Evolutionary conservation across 2,113 vertebrate species (phyloP).

Genomic region (Arvicanthis niloticus): DNA sequence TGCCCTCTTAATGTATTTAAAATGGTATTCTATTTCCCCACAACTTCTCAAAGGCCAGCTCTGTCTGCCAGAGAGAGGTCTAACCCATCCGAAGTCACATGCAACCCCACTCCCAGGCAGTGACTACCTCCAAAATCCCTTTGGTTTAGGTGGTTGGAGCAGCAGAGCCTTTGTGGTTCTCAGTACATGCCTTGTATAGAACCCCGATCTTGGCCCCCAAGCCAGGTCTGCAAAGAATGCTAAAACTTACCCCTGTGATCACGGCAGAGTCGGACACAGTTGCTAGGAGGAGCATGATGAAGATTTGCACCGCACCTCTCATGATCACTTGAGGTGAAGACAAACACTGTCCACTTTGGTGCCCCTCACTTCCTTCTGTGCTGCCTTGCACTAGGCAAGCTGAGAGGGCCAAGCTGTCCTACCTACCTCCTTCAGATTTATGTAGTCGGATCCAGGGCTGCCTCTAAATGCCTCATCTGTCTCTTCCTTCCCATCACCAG

Average conservation of each 20-base stretch:
- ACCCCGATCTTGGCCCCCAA: background rate
- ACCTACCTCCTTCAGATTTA: constrained; percentile 49
- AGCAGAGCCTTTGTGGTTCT: background rate
- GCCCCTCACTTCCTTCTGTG: background rate
- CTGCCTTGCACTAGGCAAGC: background rate
- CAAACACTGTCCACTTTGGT: fast-evolving
- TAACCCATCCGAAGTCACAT: background rate
- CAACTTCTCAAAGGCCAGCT: background rate
- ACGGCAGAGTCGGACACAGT: constrained; percentile 73
- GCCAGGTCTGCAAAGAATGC: background rate
- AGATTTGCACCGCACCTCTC: constrained; percentile 57
- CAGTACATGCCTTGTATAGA: fast-evolving
- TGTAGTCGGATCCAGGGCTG: constrained; percentile 69
- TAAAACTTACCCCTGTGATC: constrained; percentile 86
- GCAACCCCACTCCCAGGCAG: background rate
- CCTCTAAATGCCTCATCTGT: constrained; percentile 80
- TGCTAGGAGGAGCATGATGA: constrained; percentile 79
- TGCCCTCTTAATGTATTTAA: background rate
- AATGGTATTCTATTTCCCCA: background rate
- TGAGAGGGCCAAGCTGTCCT: background rate
- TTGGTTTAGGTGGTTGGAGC: too few relatives aligned
- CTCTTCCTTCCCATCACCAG: constrained; percentile 49
- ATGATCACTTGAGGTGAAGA: constrained; percentile 59
- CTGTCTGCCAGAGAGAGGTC: background rate
- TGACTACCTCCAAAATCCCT: background rate